Percentiles rank a stretch among this genome's conserved stretches.
Evolutionary conservation across 2,113 vertebrate species (phyloP).

Genomic region (Brachyhypopomus gauderio): DNA sequence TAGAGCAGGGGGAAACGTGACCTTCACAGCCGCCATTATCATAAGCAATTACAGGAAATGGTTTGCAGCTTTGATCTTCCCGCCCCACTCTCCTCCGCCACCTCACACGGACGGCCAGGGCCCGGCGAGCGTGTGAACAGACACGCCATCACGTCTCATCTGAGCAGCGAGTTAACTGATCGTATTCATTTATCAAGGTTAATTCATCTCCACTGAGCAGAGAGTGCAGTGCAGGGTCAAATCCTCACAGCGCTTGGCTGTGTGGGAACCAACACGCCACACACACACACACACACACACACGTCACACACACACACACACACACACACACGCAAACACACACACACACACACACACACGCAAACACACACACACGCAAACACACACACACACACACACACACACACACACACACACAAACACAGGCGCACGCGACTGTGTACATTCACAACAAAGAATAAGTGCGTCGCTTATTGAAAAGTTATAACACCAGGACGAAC

Average conservation of each 20-base stretch:
- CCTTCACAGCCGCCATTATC: constrained; percentile 60
- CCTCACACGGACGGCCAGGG: neutral
- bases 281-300: neutral
- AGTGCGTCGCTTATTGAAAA: neutral
- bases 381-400: neutral
- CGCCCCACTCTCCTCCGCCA: constrained; percentile 8
- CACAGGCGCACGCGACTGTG: neutral
- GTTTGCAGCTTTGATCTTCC: constrained; percentile 19
- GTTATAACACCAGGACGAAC: neutral
- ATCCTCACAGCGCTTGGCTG: constrained; percentile 1
- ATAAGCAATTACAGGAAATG: constrained; percentile 45
- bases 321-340: neutral
- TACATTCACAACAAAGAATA: neutral
- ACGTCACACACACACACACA: neutral
- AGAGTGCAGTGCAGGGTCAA: constrained; percentile 15
- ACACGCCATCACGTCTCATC: constrained; percentile 43
- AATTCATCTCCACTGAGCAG: constrained; percentile 56
- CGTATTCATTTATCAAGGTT: constrained; percentile 62
- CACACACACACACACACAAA: neutral
- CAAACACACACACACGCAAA: neutral
- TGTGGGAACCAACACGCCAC: neutral
- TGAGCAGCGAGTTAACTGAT: constrained; percentile 57
- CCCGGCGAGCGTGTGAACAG: constrained; percentile 21
- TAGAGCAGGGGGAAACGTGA: constrained; percentile 53
- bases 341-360: neutral